Percentiles rank a stretch among this genome's conserved stretches.
These are phyloP conservation scores for Tetrax tetrax DNA, from an alignment of 2,113 vertebrate species.

Conservation along the genomic window DNA sequence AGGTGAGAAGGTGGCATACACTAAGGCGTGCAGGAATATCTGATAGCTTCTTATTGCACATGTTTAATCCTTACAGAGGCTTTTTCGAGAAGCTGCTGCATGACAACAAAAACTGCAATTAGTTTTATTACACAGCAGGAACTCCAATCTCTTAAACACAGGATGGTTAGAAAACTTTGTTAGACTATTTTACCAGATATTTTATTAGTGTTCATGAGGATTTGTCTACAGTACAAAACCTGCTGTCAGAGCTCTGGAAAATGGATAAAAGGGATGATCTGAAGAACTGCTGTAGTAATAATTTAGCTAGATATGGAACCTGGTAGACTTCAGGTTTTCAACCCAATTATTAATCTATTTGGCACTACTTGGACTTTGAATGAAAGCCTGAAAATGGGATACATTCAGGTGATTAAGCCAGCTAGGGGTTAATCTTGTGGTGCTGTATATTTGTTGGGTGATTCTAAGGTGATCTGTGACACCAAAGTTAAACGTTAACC, in stretches of 20 bases:
- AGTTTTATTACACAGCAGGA: background rate
- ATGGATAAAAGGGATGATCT: background rate
- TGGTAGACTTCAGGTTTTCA: background rate
- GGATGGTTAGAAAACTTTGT: background rate
- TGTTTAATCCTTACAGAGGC: background rate
- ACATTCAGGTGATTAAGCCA: background rate
- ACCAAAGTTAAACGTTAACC: background rate
- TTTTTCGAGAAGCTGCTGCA: background rate
- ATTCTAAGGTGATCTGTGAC: background rate
- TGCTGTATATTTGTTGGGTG: background rate
- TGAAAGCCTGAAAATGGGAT: background rate
- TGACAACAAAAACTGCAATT: background rate
- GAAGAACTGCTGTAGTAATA: background rate
- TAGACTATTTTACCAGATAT: background rate
- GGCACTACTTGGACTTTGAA: background rate
- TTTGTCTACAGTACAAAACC: background rate
- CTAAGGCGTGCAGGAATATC: background rate
- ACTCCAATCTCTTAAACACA: background rate
- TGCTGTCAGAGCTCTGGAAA: background rate
- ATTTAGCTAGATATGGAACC: background rate
- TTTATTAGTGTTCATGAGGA: background rate
- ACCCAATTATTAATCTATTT: background rate
- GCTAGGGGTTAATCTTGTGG: background rate
- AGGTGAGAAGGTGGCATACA: background rate
- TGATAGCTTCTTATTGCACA: background rate